Evolutionary conservation across 1,140 invertebrate species (phyloP).

Genomic region (Zaprionus vittiger): DNA sequence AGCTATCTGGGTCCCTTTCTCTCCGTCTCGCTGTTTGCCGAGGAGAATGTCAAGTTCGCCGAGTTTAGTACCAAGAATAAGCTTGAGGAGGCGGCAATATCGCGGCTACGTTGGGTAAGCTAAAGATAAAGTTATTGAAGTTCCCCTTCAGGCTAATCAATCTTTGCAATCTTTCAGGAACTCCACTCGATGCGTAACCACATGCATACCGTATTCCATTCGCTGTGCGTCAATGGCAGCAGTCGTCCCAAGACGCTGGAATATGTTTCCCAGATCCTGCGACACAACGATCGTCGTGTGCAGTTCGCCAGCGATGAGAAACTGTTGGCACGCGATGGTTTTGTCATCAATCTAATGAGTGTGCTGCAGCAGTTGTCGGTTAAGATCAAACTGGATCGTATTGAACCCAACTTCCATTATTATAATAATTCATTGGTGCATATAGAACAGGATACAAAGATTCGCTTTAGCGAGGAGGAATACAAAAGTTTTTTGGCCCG

Average conservation of each 20-base stretch:
- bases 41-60: slow-evolving; percentile 94
- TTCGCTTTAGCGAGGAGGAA: slow-evolving; percentile 93
- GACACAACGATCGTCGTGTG: slow-evolving; percentile 93
- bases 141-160: slow-evolving; percentile 31
- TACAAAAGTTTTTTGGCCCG: slow-evolving; percentile 89
- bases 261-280: slow-evolving; percentile 91
- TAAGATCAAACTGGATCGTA: slow-evolving; percentile 93
- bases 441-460: slow-evolving; percentile 93
- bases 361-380: slow-evolving; percentile 94
- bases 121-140: background rate
- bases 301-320: slow-evolving; percentile 95
- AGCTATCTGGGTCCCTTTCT: slow-evolving; percentile 96
- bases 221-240: slow-evolving; percentile 91
- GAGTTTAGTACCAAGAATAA: slow-evolving; percentile 86
- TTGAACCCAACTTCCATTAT: slow-evolving; percentile 95
- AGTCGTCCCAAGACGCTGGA: slow-evolving; percentile 90
- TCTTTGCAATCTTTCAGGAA: slow-evolving; percentile 84
- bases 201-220: slow-evolving; percentile 93
- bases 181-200: slow-evolving; percentile 89
- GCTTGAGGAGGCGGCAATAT: slow-evolving; percentile 58
- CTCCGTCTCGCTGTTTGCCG: slow-evolving; percentile 94
- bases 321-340: slow-evolving; percentile 94
- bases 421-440: slow-evolving; percentile 91
- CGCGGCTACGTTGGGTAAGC: slow-evolving; percentile 73
- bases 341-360: slow-evolving; percentile 96